A percentile compares a stretch with the other conserved stretches of the same genome.
Evolutionary conservation across 2,888 invertebrate species (phyloP).

Genomic region (Allygus modestus): DNA sequence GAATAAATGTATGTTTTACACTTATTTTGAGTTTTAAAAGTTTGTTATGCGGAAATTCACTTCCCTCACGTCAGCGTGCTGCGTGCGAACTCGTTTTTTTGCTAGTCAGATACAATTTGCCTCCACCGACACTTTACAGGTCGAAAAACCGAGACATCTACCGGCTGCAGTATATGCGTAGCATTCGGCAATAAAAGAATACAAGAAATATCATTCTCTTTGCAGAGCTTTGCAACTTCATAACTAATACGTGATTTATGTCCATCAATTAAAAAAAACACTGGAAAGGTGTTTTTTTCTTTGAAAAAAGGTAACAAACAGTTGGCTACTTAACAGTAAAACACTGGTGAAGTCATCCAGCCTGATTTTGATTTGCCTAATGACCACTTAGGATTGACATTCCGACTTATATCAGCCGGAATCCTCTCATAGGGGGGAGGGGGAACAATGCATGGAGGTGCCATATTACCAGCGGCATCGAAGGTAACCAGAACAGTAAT

Average conservation of each 20-base stretch:
- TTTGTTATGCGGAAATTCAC: too few relatives aligned
- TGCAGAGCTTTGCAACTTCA: constrained; percentile 45
- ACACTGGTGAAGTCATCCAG: constrained; percentile 49
- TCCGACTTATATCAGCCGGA: constrained; percentile 47
- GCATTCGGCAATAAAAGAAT: constrained; percentile 8
- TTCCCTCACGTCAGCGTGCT: too few relatives aligned
- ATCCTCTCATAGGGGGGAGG: constrained; percentile 27
- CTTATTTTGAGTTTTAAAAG: too few relatives aligned
- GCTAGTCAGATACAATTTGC: constrained; percentile 43
- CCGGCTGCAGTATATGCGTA: background rate
- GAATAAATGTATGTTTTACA: too few relatives aligned
- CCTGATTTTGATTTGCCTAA: constrained; percentile 22
- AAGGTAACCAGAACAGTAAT: constrained; percentile 42
- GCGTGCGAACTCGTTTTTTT: too few relatives aligned
- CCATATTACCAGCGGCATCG: constrained; percentile 46
- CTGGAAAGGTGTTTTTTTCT: constrained; percentile 61
- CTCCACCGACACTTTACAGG: constrained; percentile 7
- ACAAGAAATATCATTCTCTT: constrained; percentile 24
- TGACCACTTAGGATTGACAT: constrained; percentile 53
- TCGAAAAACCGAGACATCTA: background rate
- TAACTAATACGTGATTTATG: constrained; percentile 44
- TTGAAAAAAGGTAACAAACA: constrained; percentile 50
- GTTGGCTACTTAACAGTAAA: constrained; percentile 24
- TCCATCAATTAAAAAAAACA: constrained; percentile 14
- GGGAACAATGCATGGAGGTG: constrained; percentile 37